Evolutionary conservation across 2,797 vertebrate genomes (phyloP), one percentile per base, ranked within the genome.

Genomic region (Leuciscus waleckii): DNA sequence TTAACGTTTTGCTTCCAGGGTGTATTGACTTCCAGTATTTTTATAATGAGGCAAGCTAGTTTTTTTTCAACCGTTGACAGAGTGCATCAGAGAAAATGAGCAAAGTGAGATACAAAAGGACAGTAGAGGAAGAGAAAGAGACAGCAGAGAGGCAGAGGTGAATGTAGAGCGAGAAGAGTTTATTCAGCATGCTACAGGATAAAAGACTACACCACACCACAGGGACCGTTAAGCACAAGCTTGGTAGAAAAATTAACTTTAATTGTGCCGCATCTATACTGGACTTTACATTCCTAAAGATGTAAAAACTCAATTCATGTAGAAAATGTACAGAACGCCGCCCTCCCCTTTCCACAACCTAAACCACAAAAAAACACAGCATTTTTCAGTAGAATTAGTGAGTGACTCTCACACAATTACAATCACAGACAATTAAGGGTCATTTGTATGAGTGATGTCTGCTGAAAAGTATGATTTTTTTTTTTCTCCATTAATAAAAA

Each of bases 141-240:
- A 96, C 95, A 96, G 96, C 94, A 95, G 95, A 97, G 96, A 96
- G 95, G 95, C 95, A 96, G 95, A 96, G 95, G 93, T 95, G 96
- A 96, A 94, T 95, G 96, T 94, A 97, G 96, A 95, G 96, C 93
- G 95, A 96, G 94, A 96, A 96, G 95, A 95, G 95, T 99, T 99
- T 99, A 99, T 99, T 99, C 94, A 96, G 94, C 96, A 95, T 97
- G 96, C 96, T 97, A 97, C 96, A 98, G 96, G 95, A 96, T 89
- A 95, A 96, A 85, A 95, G 95, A 96, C 96, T 95, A 92, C 96
- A 95, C 95, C 95, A 94, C 92, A 96, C 56, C 56, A n/a, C 94
- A 93, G 87, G 81, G 85, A 96, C 95, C 95, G 32, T 94, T 95
- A 96, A 94, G 96, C 94, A 94, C 95, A 92, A 88, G 88, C 94